Evolutionary conservation across 1,140 invertebrate genomes (phyloP), one percentile per base, ranked within the genome.

Genomic region (Drosophila pectinifera): DNA sequence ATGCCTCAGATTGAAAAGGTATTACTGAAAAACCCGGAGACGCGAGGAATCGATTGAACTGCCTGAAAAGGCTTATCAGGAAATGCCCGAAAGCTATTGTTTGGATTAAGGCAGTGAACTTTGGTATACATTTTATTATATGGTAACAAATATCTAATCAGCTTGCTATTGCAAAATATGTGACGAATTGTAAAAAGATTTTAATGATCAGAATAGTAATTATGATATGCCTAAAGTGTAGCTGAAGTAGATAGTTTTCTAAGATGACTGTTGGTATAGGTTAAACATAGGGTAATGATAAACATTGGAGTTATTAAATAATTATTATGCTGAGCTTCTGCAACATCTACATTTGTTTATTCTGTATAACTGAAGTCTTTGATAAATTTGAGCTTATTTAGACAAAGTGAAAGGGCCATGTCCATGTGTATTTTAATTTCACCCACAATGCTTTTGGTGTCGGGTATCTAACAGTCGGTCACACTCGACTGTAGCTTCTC

Each of bases 51-150:
- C 45, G 22, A 46, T 57, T 11, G 14, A 42, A 46, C 26, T 26
- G 34, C 6, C 10, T 39, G 31, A 13, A 22, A 43, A 42, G 36
- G 48, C 82, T 88, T 89, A 86, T 86, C 80, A 80, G 39, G 26
- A 26, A 72, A 24, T 49, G 48, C 39, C 18, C 14, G 57, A 61
- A 39, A 43, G 62, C 20, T 80, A 41, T 42, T 42, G 43, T 68
- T 63, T 75, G 56, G 59, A 75, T 76, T 67, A 73, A 51, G 18
- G 57, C 64, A 72, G 3, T 76, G 78, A 88, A 86, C 82, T 83
- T 85, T 86, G 81, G 43, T 78, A 85, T 51, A 73, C 61, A 68
- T 73, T 68, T 78, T 69, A 74, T 70, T 46, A 54, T 48, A 39
- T 34, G 54, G 24, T 59, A 42, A 31, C 34, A 6, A 1, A 11